Evolutionary conservation across 2,888 invertebrate genomes (phyloP), one percentile per base, ranked within the genome.

Genomic region (Amphimallon solstitiale): DNA sequence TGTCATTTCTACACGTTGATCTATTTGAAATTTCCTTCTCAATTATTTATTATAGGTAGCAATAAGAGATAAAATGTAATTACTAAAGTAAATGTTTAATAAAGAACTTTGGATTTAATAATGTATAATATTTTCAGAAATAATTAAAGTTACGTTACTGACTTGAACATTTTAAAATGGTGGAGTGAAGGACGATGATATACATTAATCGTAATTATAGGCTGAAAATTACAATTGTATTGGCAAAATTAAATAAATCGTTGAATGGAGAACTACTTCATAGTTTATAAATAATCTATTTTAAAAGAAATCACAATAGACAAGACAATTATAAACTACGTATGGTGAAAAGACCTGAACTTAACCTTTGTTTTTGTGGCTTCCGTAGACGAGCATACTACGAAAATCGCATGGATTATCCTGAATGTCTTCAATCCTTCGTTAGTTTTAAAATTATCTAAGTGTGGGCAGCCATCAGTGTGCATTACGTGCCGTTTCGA

Each of bases 361-460:
- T 40, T 56, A 56, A 56, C 95, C 92, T 94, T 95, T 77, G 92
- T 89, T 82, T 89, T 88, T 76, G 93, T 88, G 72, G 92, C 91
- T 83, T 92, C 92, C 74, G 87, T 86, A 69, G 92, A 90, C 63
- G 92, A 89, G 81, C 93, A 91, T 71, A 93, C 89, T 65, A 94
- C 91, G 83, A 96, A 95, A 84, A 91, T 93, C 71, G 92, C 90
- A 85, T 95, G 93, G 75, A 96, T 91, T 75, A 94, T 80, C 69
- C 82, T 82, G 74, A 84, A 84, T 12, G 84, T 82, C 72, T 85
- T 84, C 69, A 84, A 76, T 68, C 93, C 93, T 59, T 88, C 87
- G 49, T 73, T 73, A 77, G 89, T 88, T 86, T 93, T 93, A 84
- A 91, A 92, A 84, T 88, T 88, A 83, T 87, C 89, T 79, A 93